Conservation (phyloP, 2,797 vertebrate species). For the Ctenopoma kingsleyae region DNA sequence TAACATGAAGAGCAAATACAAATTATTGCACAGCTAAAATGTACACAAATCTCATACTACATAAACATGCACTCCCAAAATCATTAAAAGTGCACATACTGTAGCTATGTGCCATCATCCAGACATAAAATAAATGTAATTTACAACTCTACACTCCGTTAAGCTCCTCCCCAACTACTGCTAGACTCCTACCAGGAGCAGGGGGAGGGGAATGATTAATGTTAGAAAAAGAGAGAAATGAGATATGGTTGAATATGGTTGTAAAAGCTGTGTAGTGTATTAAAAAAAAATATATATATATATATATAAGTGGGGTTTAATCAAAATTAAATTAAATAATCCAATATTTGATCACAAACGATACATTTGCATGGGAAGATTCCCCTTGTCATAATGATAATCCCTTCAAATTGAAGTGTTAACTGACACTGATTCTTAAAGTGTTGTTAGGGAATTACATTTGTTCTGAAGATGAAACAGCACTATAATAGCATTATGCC, state of each 20-base stretch:
- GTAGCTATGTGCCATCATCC: neutral
- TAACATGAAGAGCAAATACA: constrained; percentile 67
- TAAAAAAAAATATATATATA: too few species aligned
- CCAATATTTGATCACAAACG: too few species aligned
- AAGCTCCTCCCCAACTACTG: constrained; percentile 19
- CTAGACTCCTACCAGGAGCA: neutral
- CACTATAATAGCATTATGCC: neutral
- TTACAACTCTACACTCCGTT: neutral
- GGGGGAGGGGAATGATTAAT: neutral
- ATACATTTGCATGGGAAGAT: neutral
- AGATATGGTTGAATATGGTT: too few species aligned
- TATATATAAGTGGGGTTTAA: too few species aligned
- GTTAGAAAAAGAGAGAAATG: too few species aligned
- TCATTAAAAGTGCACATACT: constrained; percentile 4
- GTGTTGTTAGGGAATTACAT: neutral
- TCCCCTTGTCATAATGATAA: constrained; percentile 2
- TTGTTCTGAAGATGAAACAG: neutral
- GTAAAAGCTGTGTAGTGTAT: neutral
- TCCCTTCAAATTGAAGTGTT: constrained; percentile 10
- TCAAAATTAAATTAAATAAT: too few species aligned
- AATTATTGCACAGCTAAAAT: constrained; percentile 14
- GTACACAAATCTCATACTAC: constrained; percentile 2
- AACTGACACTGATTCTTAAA: constrained; percentile 18
- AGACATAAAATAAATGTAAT: constrained; percentile 2
- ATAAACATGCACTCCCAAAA: neutral